Evolutionary conservation across 2,113 vertebrate species (phyloP).

Genomic region (Myiagra hebetior): DNA sequence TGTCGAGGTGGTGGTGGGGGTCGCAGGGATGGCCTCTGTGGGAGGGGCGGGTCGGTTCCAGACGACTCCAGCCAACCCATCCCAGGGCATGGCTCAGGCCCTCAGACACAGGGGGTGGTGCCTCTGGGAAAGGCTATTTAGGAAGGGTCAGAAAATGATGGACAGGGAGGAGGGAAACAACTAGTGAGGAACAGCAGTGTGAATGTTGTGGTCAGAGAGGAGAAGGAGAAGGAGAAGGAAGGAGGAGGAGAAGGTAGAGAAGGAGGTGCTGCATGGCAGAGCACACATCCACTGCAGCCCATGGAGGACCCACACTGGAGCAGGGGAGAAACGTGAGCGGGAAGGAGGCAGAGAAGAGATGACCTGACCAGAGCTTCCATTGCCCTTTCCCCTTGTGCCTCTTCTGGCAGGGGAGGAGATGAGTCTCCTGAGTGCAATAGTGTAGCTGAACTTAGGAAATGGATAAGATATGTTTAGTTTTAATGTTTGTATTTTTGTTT

Average conservation of each 20-base stretch:
- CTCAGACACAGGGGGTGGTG: accelerated
- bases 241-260: no score
- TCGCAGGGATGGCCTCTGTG: neutral
- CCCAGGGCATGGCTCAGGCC: accelerated
- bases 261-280: neutral
- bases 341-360: neutral
- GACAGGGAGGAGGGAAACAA: neutral
- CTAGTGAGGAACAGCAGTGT: neutral
- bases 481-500: neutral
- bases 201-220: neutral
- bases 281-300: neutral
- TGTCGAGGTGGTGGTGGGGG: no score
- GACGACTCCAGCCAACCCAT: neutral
- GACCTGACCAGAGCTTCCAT: neutral
- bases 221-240: no score
- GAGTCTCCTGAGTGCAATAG: neutral
- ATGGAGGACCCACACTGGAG: accelerated
- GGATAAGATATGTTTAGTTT: neutral
- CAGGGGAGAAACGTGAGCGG: neutral
- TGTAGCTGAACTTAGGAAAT: neutral
- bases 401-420: neutral
- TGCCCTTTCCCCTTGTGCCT: neutral
- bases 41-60: accelerated
- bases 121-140: neutral
- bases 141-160: neutral